Evolutionary conservation across 2,888 invertebrate species (phyloP).

Genomic region (Microplitis manilae): DNA sequence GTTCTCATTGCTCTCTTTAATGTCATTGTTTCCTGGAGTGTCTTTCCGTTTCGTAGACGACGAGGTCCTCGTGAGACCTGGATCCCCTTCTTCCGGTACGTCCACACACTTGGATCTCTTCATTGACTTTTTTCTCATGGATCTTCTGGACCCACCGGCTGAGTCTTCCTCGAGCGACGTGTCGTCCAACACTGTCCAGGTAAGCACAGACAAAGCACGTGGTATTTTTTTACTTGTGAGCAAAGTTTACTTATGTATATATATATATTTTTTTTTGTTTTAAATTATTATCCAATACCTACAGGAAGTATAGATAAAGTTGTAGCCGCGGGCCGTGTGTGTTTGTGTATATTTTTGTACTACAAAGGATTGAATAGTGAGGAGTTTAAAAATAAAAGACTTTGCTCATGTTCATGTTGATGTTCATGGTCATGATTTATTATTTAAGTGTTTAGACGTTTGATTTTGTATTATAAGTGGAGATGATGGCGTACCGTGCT

Average conservation of each 20-base stretch:
- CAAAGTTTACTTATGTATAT: slow-evolving; percentile 18
- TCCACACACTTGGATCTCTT: slow-evolving; percentile 6
- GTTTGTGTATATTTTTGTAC: neutral
- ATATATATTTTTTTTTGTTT: neutral
- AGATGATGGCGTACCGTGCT: slow-evolving; percentile 64
- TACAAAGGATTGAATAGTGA: neutral
- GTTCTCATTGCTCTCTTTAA: neutral
- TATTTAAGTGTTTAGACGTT: slow-evolving; percentile 2
- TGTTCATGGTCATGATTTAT: neutral
- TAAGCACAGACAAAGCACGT: slow-evolving; percentile 44
- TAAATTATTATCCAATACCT: too few relatives aligned
- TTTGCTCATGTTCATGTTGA: neutral
- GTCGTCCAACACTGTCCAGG: slow-evolving; percentile 48
- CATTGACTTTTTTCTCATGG: slow-evolving; percentile 23
- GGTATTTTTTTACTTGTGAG: slow-evolving; percentile 26
- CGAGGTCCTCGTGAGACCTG: slow-evolving; percentile 19
- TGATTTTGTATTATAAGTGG: slow-evolving; percentile 19
- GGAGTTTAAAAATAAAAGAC: neutral
- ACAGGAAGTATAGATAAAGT: too few relatives aligned
- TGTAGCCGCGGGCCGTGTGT: neutral
- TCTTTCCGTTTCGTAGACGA: slow-evolving; percentile 25
- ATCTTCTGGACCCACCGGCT: slow-evolving; percentile 55
- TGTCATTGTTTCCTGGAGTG: neutral
- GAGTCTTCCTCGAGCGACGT: slow-evolving; percentile 58
- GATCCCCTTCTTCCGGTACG: neutral